Evolutionary conservation across 2,797 vertebrate species (phyloP), one percentile per base, ranked within the genome.

Genomic region (Aldrovandia affinis): DNA sequence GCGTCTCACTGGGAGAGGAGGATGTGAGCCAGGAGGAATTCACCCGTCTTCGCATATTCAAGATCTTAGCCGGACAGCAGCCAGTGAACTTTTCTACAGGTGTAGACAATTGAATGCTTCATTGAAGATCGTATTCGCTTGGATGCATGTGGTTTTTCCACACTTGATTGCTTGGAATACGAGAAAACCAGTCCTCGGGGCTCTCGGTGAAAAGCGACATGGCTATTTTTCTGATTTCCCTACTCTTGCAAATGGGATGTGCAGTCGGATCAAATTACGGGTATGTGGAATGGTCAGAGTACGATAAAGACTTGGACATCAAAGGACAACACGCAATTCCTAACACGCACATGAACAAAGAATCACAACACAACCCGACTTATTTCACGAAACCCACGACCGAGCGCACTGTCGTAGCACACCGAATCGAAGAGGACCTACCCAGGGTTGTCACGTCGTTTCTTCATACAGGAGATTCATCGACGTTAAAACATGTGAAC

Each of bases 391-490:
- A 91, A 57, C 93, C 95, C 9, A 88, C 92, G 78, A 93, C 94
- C 0, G 96, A 96, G 91, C 95, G 96, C 93, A 88, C 95, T 81
- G 92, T 95, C 87, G 95, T 97, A 91, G 97, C 96, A 92, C 97
- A 97, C 93, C 96, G 96, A 86, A 91, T 93, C 3, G 94, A 96
- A 77, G 96, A 96, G 92, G 96, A 94, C 88, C 94, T 97, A 89
- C 97, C 97, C 70, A 85, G 91, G 91, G 96, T 96, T 88, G 97
- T 99, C 91, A 96, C 93, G 88, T 97, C 97, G 88, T 99, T 98
- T 89, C 96, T 99, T 47, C 97, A 96, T 93, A 97, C 96, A 0
- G 98, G 98, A 81, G 96, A 99, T 92, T 94, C 97, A 39, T 93
- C 91, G 85, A 95, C 96, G 90, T 89, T 99, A 86, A 93, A 93